phyloP scores from a whole-genome alignment of 2,113 vertebrate species.

The Myiopsitta monachus region DNA sequence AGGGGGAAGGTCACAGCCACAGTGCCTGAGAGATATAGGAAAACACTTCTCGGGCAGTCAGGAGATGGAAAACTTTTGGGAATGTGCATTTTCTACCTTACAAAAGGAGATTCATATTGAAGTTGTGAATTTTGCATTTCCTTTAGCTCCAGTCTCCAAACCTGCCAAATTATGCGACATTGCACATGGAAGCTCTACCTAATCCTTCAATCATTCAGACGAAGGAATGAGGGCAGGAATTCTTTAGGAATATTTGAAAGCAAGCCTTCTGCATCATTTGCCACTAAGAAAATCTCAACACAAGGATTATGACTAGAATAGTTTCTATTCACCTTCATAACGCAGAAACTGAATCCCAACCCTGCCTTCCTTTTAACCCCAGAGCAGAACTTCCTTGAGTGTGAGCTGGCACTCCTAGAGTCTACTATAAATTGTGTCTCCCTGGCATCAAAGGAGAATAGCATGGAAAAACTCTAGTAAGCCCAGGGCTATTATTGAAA shows the following conservation, averaged over 20 bases:
- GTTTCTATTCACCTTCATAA: not conserved
- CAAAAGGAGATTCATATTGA: not conserved
- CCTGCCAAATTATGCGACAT: not conserved
- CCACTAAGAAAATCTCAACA: not conserved
- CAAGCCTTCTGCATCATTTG: not conserved
- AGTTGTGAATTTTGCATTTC: not conserved
- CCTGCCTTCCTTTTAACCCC: not conserved
- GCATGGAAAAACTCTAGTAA: slow-evolving; percentile 36
- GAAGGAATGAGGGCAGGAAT: slow-evolving; percentile 6
- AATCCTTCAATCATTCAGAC: not conserved
- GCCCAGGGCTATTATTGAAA: slow-evolving; percentile 19
- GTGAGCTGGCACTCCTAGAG: not conserved
- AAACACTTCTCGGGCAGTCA: not conserved
- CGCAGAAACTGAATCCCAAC: not conserved
- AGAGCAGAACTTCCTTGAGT: not conserved
- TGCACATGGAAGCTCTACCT: not conserved
- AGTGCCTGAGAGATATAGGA: not conserved
- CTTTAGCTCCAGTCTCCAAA: not conserved
- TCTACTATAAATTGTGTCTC: slow-evolving; percentile 6
- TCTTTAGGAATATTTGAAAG: not conserved
- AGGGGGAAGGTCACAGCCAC: slow-evolving; percentile 17
- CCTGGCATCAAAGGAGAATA: slow-evolving; percentile 17
- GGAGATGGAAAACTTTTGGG: not conserved
- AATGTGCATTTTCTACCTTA: not conserved
- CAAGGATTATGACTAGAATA: not conserved